Evolutionary conservation across 2,888 invertebrate species (phyloP).

Genomic region (Invenusta paracnida): DNA sequence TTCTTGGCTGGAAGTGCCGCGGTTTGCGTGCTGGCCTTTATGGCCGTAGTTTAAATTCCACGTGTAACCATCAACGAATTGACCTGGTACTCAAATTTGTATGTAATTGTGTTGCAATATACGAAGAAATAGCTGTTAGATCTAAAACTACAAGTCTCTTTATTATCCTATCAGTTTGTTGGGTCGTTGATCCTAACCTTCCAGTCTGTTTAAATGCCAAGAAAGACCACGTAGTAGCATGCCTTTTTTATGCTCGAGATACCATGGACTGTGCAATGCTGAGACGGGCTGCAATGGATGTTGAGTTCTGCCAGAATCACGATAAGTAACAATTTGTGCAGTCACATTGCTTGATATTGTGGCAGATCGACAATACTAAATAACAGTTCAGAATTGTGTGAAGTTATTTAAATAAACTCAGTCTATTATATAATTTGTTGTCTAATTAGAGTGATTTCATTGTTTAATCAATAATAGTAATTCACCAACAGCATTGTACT

Average conservation of each 20-base stretch:
- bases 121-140: not conserved
- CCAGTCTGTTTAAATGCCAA: not conserved
- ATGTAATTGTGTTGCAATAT: not conserved
- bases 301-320: not conserved
- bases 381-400: not conserved
- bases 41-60: not conserved
- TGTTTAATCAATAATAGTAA: too few species aligned
- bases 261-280: not conserved
- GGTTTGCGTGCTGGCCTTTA: not conserved
- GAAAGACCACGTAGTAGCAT: not conserved
- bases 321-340: not conserved
- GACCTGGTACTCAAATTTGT: not conserved
- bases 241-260: not conserved
- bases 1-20: not conserved
- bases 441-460: too few species aligned
- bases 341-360: not conserved
- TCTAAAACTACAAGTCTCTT: not conserved
- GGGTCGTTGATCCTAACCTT: not conserved
- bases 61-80: not conserved
- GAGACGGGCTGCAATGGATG: not conserved
- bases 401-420: too few species aligned
- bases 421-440: too few species aligned
- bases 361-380: not conserved
- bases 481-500: too few species aligned
- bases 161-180: not conserved